These are phyloP conservation scores for Loripinus fragilis DNA, from an alignment of 2,888 invertebrate genomes.

Conservation along the genomic window DNA sequence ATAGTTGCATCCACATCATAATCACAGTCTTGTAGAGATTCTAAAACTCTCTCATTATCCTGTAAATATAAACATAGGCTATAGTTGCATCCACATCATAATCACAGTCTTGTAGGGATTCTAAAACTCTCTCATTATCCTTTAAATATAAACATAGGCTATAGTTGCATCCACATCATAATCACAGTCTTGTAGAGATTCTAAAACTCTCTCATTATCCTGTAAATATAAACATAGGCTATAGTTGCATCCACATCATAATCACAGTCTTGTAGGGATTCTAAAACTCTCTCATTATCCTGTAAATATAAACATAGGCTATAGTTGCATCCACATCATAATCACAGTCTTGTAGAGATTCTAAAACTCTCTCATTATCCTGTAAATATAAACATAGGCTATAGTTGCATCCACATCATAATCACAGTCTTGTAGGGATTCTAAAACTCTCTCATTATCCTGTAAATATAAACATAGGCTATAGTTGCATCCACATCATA, in stretches of 20 bases:
- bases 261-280: slow-evolving; percentile 69
- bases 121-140: slow-evolving; percentile 68
- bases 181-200: slow-evolving; percentile 69
- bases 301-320: slow-evolving; percentile 62
- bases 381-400: slow-evolving; percentile 62
- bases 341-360: slow-evolving; percentile 69
- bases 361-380: slow-evolving; percentile 68
- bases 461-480: slow-evolving; percentile 62
- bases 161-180: slow-evolving; percentile 77
- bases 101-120: slow-evolving; percentile 69
- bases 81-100: slow-evolving; percentile 77
- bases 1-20: slow-evolving; percentile 77
- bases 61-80: slow-evolving; percentile 62
- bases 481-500: slow-evolving; percentile 77
- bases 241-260: slow-evolving; percentile 77
- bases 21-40: slow-evolving; percentile 69
- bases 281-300: slow-evolving; percentile 68
- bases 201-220: slow-evolving; percentile 68
- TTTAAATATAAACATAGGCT: slow-evolving; percentile 62
- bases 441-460: slow-evolving; percentile 68
- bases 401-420: slow-evolving; percentile 77
- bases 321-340: slow-evolving; percentile 77
- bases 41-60: slow-evolving; percentile 68
- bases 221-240: slow-evolving; percentile 62
- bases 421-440: slow-evolving; percentile 69